Base-by-base conservation (phyloP, 2,888 invertebrate species). In the Muscina levida region DNA sequence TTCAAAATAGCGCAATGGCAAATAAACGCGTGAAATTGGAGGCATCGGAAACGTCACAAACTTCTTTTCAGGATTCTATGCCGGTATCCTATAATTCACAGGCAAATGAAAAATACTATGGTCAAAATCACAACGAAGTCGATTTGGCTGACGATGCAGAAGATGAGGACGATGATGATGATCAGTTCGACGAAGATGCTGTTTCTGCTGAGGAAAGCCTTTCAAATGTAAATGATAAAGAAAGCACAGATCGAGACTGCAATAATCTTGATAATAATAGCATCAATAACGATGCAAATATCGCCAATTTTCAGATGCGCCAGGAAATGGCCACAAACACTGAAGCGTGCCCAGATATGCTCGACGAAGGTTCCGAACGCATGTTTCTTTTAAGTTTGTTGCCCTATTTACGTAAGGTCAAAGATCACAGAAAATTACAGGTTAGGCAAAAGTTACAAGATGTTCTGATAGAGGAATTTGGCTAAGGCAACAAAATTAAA, bases 401-500 rank as follows among this genome's bases (percentile, higher is more conserved):
- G 83, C 87, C 87, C 13, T 87, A 87, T 65, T 80, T 87, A n/a
- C 84, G 87, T 72, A 84, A 86, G 4, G 76, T 87, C 31, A 86
- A 87, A 17, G 86, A 85, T 42, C 84, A 86, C 1, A 85, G 87
- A 4, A 87, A 88, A 66, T 73, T 87, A 39, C 84, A 84, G 15
- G 87, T 88, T 51, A 85, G 87, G 1, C 87, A 87, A 65, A 87
- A 87, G 22, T 79, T 87, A 5, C 88, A 87, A 81, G 87, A 85
- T 74, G 88, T 88, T 44, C 79, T 87, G 2, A 85, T 87, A 24
- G 87, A 88, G 48, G 87, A 87, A 77, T 86, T 87, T 56, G 85
- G 86, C 72, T 87, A 66, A 86, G 24, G 51, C 59, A n/a, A 65
- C 56, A 53, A 62, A 72, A 8, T 17, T 37, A 62, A 42, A 39